Percentiles rank a stretch among this genome's conserved stretches.
phyloP scores from a whole-genome alignment of 2,113 vertebrate genomes.

The Sinocyclocheilus rhinocerous region DNA sequence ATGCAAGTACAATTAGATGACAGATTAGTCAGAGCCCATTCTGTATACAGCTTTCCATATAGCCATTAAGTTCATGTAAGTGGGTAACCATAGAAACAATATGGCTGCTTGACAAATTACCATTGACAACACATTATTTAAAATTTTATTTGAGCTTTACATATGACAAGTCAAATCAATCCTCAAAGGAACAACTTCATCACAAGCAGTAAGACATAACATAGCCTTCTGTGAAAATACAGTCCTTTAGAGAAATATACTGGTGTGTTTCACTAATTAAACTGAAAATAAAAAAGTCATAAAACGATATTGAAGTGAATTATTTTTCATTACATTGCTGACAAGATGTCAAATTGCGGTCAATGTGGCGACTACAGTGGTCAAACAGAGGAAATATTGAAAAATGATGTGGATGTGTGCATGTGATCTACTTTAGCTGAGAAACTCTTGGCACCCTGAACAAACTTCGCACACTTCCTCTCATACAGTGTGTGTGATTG shows the following conservation, averaged over 20 bases:
- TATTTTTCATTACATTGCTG: background rate
- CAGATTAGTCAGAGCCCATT: background rate
- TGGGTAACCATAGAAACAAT: background rate
- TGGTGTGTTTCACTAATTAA: background rate
- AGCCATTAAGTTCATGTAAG: background rate
- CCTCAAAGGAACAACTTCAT: background rate
- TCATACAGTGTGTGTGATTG: constrained; percentile 37
- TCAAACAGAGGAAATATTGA: background rate
- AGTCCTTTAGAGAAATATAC: background rate
- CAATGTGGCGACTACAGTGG: background rate
- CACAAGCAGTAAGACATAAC: background rate
- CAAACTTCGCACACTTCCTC: constrained; percentile 42
- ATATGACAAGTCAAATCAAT: background rate
- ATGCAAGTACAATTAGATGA: background rate
- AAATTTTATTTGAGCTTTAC: background rate
- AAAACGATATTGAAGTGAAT: background rate
- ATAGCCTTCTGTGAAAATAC: background rate
- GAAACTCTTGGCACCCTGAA: constrained; percentile 33
- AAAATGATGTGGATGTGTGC: constrained; percentile 1
- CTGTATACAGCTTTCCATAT: background rate
- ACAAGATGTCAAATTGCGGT: background rate
- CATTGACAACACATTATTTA: background rate
- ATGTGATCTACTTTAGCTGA: constrained; percentile 28
- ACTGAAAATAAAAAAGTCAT: background rate
- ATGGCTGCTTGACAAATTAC: background rate